Base-by-base conservation (phyloP, 2,888 invertebrate species). In the Lissonota sp. region DNA sequence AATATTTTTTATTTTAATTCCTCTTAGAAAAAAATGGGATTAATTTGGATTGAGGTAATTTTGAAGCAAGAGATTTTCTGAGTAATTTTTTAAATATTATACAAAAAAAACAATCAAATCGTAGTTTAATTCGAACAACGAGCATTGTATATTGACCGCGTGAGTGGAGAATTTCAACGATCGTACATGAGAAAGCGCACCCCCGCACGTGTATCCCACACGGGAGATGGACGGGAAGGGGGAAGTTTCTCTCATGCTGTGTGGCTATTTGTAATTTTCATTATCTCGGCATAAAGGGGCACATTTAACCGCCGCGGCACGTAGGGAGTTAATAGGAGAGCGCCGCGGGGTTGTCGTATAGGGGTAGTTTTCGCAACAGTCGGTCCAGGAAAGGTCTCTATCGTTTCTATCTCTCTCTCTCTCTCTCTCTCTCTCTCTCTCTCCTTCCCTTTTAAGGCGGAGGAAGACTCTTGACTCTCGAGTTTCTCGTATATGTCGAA, bases 211-310 rank as follows among this genome's bases (percentile, higher is more conserved):
- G 85, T 87, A 26, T 72, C 72, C 69, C 63, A 40, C 74, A 66
- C 69, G 55, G 26, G 26, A 3, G 26, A 26, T 26, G 26, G 26
- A 26, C 26, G 26, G 26, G 26, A 3, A 26, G 1, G 26, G 26
- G 26, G 26, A 10, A 26, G 10, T 5, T 42, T 42, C 46, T 10
- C 58, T 73, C 66, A 69, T 62, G 71, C 60, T 70, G 84, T 26
- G 26, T 85, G 88, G 89, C 90, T 91, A 92, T 92, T 92, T 92
- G 92, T 92, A 92, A 92, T 92, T 92, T 92, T 92, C 92, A 92
- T 92, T 92, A 92, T 92, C 92, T 91, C 87, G 83, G 86, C 87
- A 88, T 87, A 90, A 91, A 92, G 89, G 87, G 85, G 86, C 87
- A 88, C 90, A 91, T 92, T 92, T 89, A 91, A 87, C 85, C 89